Percentiles rank a stretch among this genome's conserved stretches.
These are phyloP conservation scores for Trachelus tabidus DNA, from an alignment of 2,888 invertebrate genomes.

Conservation along the genomic window DNA sequence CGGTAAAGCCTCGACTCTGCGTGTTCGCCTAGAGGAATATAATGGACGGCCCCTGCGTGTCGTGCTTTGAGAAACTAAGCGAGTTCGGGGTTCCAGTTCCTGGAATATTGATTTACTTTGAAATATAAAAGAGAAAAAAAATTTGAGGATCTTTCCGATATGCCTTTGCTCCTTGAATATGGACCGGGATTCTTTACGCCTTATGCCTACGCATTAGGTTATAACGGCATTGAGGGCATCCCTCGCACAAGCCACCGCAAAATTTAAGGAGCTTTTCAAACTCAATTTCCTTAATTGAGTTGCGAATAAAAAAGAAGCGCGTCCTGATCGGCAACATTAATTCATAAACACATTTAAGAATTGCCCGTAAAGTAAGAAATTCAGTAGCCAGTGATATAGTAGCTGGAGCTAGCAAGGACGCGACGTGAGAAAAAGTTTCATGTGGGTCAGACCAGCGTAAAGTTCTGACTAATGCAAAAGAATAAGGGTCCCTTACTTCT, in stretches of 20 bases:
- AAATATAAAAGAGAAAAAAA: constrained; percentile 5
- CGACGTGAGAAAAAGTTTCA: no score
- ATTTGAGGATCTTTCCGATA: constrained; percentile 15
- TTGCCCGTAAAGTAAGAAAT: no score
- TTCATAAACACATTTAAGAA: neutral
- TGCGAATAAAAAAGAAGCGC: constrained; percentile 8
- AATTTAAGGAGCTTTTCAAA: constrained; percentile 21
- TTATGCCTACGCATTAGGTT: no score
- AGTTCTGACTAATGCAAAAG: no score
- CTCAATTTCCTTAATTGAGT: constrained; percentile 22
- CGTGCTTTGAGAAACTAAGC: constrained; percentile 39
- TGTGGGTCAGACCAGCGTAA: no score
- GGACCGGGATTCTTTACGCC: no score
- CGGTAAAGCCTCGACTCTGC: constrained; percentile 48
- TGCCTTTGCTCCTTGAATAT: no score
- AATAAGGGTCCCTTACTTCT: no score
- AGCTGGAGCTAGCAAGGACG: no score
- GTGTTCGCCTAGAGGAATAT: constrained; percentile 51
- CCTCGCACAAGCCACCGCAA: constrained; percentile 5
- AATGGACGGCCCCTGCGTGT: constrained; percentile 45
- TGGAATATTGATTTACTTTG: constrained; percentile 41
- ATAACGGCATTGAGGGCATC: neutral
- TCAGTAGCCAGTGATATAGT: no score
- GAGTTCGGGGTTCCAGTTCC: constrained; percentile 31
- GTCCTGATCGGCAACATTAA: constrained; percentile 3